These are phyloP conservation scores for Callipepla californica DNA, from an alignment of 2,113 vertebrate genomes.

Conservation along the genomic window DNA sequence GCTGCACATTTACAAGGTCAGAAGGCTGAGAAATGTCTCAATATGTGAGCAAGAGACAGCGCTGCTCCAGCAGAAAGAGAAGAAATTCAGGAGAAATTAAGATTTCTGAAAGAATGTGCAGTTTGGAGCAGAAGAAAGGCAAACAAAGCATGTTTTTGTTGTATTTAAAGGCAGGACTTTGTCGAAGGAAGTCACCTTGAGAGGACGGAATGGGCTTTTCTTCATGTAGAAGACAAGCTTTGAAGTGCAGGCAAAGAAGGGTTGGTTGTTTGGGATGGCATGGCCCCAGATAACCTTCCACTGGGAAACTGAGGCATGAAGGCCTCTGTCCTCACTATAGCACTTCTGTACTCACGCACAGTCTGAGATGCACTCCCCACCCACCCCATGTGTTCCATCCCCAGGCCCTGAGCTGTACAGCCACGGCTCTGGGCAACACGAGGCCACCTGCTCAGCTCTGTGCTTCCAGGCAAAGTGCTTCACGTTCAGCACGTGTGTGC, in stretches of 20 bases:
- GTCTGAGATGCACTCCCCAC: background rate
- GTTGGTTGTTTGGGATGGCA: background rate
- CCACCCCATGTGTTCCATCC: background rate
- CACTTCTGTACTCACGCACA: background rate
- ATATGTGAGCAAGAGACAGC: accelerated
- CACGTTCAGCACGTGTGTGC: background rate
- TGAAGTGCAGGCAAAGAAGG: background rate
- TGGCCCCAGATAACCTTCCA: background rate
- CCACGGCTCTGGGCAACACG: background rate
- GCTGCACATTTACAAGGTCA: accelerated
- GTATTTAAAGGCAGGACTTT: background rate
- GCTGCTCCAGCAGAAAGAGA: background rate
- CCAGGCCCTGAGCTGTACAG: background rate
- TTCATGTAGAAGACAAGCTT: background rate
- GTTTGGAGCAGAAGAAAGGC: background rate
- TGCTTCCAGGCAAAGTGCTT: background rate
- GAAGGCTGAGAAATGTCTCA: background rate
- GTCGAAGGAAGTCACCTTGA: background rate
- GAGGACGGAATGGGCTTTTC: too few species aligned
- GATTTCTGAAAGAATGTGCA: background rate
- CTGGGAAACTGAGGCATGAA: background rate
- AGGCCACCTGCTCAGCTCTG: background rate
- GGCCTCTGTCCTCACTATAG: background rate
- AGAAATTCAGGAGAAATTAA: background rate
- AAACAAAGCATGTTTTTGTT: background rate